Conservation (phyloP, 37 sponge, comb jelly and placozoan genomes). For the Corticium candelabrum region DNA sequence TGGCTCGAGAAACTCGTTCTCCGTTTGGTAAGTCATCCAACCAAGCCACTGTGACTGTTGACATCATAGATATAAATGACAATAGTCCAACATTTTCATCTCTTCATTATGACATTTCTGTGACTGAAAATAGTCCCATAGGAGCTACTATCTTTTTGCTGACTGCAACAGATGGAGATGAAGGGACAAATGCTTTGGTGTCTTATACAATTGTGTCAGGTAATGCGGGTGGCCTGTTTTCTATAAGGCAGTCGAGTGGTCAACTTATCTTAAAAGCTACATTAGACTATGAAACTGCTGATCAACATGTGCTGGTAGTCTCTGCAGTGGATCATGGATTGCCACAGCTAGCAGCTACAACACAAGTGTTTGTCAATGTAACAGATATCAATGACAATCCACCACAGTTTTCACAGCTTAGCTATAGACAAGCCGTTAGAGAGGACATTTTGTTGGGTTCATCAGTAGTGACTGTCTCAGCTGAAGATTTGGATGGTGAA, state of each 20-base stretch:
- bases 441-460: conserved; percentile 2
- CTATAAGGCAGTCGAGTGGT: conserved; percentile 34
- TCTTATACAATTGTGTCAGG: conserved; percentile 17
- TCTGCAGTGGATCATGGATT: conserved; percentile 32
- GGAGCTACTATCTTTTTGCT: conserved; percentile 14
- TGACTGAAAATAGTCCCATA: conserved; percentile 30
- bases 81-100: conserved; percentile 32
- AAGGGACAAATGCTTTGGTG: conserved; percentile 25
- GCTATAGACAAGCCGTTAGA: neutral
- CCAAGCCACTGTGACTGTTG: conserved; percentile 10
- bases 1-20: neutral
- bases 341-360: neutral
- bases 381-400: conserved; percentile 47
- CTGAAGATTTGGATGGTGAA: conserved; percentile 43
- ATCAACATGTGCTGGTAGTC: conserved; percentile 28
- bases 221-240: conserved; percentile 16
- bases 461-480: neutral
- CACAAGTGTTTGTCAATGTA: conserved; percentile 20
- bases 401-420: conserved; percentile 16
- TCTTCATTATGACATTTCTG: conserved; percentile 12
- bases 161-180: conserved; percentile 30
- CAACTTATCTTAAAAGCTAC: conserved; percentile 12
- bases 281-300: conserved; percentile 46
- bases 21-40: conserved; percentile 17
- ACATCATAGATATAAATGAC: conserved; percentile 17